phyloP scores from a whole-genome alignment of 2,888 invertebrate species.

The Sinelater perroti region DNA sequence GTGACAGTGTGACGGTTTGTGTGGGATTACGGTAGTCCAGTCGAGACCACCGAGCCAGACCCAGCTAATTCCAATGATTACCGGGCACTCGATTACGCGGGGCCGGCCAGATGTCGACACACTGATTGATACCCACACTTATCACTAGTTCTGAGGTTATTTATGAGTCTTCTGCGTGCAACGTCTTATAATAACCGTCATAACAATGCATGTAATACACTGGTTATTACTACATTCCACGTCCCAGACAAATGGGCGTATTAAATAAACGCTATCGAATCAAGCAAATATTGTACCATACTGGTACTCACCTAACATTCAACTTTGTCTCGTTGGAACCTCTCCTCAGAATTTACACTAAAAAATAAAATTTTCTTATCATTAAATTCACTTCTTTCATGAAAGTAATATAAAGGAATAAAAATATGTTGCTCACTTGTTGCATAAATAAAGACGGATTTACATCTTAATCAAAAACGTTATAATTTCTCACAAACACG shows the following conservation, averaged over 20 bases:
- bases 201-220: constrained; percentile 43
- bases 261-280: constrained; percentile 34
- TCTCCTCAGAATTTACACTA: no score
- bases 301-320: no score
- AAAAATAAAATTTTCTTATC: no score
- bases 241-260: constrained; percentile 25
- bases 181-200: constrained; percentile 45
- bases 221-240: constrained; percentile 40
- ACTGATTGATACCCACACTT: constrained; percentile 50
- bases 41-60: constrained; percentile 65
- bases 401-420: no score
- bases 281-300: no score
- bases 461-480: no score
- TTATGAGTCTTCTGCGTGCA: constrained; percentile 42
- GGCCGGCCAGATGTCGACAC: constrained; percentile 45
- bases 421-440: no score
- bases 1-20: constrained; percentile 60
- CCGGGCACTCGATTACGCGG: constrained; percentile 56
- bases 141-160: constrained; percentile 46
- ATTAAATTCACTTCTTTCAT: no score
- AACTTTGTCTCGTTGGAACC: no score
- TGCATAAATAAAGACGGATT: no score
- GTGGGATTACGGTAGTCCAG: constrained; percentile 59
- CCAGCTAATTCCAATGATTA: constrained; percentile 69
- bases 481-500: no score